phyloP scores from a whole-genome alignment of 2,888 invertebrate species.

The Xiphydria camelus region DNA sequence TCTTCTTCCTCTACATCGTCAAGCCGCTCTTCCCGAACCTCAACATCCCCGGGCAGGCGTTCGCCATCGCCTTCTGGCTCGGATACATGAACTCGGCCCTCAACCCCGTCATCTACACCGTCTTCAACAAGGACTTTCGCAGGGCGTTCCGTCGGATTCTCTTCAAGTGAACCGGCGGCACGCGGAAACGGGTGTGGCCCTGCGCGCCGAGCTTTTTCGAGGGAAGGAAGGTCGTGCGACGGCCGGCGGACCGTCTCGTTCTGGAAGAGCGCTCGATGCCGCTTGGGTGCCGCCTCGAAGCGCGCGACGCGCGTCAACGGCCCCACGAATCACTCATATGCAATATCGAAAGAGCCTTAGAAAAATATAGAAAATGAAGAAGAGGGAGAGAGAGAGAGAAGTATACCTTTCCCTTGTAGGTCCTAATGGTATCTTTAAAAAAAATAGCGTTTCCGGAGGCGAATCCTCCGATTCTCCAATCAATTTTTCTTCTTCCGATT shows the following conservation, averaged over 20 bases:
- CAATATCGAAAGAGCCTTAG: slow-evolving; percentile 16
- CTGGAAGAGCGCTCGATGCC: too few species aligned
- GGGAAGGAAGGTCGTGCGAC: background rate
- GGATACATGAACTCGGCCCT: slow-evolving; percentile 97
- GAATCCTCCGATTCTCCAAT: too few species aligned
- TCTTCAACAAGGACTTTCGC: slow-evolving; percentile 97
- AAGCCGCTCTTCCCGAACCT: slow-evolving; percentile 78
- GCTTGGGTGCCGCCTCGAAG: too few species aligned
- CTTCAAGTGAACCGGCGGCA: slow-evolving; percentile 84
- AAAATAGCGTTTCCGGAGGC: background rate
- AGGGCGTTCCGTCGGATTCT: slow-evolving; percentile 93
- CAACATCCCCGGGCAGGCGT: slow-evolving; percentile 80
- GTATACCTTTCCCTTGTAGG: background rate
- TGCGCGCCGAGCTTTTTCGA: too few species aligned
- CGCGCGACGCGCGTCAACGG: too few species aligned
- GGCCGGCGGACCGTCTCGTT: too few species aligned
- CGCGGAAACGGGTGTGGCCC: too few species aligned
- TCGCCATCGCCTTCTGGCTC: slow-evolving; percentile 93
- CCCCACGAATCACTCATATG: slow-evolving; percentile 9
- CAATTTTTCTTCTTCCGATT: too few species aligned
- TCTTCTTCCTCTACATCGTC: slow-evolving; percentile 91
- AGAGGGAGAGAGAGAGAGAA: too few species aligned
- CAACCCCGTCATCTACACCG: slow-evolving; percentile 95
- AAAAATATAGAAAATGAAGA: background rate
- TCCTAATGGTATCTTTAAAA: background rate